A percentile compares a stretch with the other conserved stretches of the same genome.
Conservation (phyloP, 2,888 invertebrate species). For the Isotomurus palustris region DNA sequence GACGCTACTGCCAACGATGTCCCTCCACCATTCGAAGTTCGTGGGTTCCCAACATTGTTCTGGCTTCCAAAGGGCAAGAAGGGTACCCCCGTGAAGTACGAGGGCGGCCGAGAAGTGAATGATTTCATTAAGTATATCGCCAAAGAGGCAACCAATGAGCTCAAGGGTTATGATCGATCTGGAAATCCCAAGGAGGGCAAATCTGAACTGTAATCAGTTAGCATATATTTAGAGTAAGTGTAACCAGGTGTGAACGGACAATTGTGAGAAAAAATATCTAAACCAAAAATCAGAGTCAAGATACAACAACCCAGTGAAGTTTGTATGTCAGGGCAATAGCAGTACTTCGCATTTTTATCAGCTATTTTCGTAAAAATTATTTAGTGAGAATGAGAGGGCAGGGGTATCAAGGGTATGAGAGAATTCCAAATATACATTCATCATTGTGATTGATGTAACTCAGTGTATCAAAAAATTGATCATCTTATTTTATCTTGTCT, state of each 20-base stretch:
- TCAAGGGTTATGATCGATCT: slow-evolving; percentile 79
- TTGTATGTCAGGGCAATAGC: too few species aligned
- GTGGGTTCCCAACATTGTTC: slow-evolving; percentile 96
- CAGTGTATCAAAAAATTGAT: background rate
- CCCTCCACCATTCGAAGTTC: slow-evolving; percentile 81
- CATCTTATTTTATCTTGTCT: background rate
- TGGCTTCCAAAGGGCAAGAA: slow-evolving; percentile 85
- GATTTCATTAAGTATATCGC: slow-evolving; percentile 95
- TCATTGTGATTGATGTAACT: background rate
- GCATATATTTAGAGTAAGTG: too few species aligned
- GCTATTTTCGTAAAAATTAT: slow-evolving; percentile 1
- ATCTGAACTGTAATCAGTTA: slow-evolving; percentile 62
- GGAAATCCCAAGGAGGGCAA: slow-evolving; percentile 64
- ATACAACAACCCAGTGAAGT: too few species aligned
- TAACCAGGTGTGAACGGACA: too few species aligned
- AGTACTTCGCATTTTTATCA: background rate
- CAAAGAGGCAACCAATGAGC: slow-evolving; percentile 79
- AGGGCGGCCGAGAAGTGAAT: slow-evolving; percentile 85
- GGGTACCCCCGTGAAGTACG: slow-evolving; percentile 74
- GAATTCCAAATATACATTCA: background rate
- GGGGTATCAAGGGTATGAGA: background rate
- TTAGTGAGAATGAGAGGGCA: background rate
- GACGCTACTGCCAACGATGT: slow-evolving; percentile 99
- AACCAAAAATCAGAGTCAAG: too few species aligned
- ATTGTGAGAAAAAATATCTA: too few species aligned